phyloP scores from a whole-genome alignment of 2,113 vertebrate genomes.

The Gopherus flavomarginatus region DNA sequence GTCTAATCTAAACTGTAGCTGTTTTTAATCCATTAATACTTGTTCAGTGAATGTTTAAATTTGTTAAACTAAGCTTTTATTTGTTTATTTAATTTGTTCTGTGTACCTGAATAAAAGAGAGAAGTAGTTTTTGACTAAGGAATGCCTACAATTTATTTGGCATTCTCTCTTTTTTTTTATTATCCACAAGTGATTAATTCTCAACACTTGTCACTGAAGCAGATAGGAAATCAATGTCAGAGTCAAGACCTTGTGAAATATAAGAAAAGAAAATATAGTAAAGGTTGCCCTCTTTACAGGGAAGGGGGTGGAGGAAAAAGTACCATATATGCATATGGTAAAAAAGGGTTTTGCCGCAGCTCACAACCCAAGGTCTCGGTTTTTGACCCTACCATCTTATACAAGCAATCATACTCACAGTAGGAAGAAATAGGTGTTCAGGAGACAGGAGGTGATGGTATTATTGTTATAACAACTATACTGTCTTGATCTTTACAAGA shows the following conservation, averaged over 20 bases:
- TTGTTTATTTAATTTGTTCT: conserved; percentile 4
- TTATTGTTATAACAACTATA: background rate
- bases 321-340: background rate
- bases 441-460: background rate
- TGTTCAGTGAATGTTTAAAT: background rate
- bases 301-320: conserved; percentile 17
- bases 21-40: background rate
- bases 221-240: conserved; percentile 73
- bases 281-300: conserved; percentile 56
- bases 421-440: conserved; percentile 31
- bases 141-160: conserved; percentile 47
- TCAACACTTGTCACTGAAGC: conserved; percentile 48
- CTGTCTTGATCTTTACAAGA: background rate
- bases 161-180: conserved; percentile 17
- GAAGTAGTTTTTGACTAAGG: background rate
- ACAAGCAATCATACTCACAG: conserved; percentile 5
- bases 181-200: conserved; percentile 51
- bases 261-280: conserved; percentile 55
- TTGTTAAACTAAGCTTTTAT: background rate
- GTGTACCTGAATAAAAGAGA: background rate
- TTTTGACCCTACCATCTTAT: conserved; percentile 37
- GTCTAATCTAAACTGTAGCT: background rate
- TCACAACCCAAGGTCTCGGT: background rate
- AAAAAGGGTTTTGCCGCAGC: conserved; percentile 50
- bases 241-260: conserved; percentile 70